Evolutionary conservation across 2,113 vertebrate species (phyloP).

Genomic region (Boleophthalmus pectinirostris): DNA sequence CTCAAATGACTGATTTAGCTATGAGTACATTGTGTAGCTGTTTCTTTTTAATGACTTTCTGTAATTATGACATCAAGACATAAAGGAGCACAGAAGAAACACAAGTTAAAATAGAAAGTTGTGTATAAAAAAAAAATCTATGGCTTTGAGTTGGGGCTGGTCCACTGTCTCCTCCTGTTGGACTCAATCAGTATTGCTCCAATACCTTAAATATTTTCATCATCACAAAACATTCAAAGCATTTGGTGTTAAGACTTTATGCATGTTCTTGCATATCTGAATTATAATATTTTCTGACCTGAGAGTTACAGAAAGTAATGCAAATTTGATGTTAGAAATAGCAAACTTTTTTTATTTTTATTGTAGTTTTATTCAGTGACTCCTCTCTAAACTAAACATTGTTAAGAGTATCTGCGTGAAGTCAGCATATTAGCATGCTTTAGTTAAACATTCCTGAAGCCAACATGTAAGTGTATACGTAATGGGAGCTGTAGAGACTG

Average conservation of each 20-base stretch:
- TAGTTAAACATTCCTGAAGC: background rate
- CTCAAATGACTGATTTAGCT: background rate
- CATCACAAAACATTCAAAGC: slow-evolving; percentile 17
- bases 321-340: slow-evolving; percentile 10
- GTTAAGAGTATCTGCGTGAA: background rate
- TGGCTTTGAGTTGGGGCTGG: background rate
- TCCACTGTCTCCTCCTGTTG: slow-evolving; percentile 43
- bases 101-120: background rate
- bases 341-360: too few species aligned
- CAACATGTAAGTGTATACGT: background rate
- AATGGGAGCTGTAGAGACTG: background rate
- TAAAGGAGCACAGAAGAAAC: background rate
- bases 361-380: background rate
- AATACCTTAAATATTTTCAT: background rate
- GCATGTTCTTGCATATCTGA: slow-evolving; percentile 18
- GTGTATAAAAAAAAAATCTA: background rate
- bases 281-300: slow-evolving; percentile 8
- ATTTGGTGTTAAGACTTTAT: slow-evolving; percentile 6
- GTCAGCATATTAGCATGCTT: background rate
- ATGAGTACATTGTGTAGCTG: slow-evolving; percentile 9
- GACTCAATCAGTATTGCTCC: slow-evolving; percentile 1
- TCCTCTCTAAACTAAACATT: background rate
- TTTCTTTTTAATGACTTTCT: slow-evolving; percentile 15
- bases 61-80: slow-evolving; percentile 7
- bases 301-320: background rate